Base-by-base conservation (phyloP, 1,140 invertebrate genomes). In the Habropoda laboriosa region DNA sequence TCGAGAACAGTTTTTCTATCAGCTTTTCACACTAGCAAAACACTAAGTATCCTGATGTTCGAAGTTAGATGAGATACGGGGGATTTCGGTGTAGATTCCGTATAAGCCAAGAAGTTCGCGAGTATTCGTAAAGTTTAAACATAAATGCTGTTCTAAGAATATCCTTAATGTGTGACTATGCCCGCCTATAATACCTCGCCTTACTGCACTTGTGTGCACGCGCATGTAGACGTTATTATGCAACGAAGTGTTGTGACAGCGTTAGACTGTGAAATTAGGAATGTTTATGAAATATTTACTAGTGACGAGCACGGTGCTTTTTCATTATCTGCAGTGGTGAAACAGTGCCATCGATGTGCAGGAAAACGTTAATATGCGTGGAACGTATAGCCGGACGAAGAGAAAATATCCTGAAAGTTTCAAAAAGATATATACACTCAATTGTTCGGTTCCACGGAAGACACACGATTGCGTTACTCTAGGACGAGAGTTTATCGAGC, bases 241-340 rank as follows among this genome's bases (percentile, higher is more conserved):
- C 38, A 61, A 60, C 42, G 32, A 30, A 64, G 66, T 80, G 75
- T 75, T 71, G 78, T 80, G 71, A 80, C 71, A 57, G 67, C 35
- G 64, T 80, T 80, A 80, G 70, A 63, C 16, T 63, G 70, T 38
- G 47, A 49, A 70, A 82, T 55, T 70, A 55, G 67, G 75, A 42
- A 30, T 18, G 42, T 18, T 79, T 82, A 35, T 66, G 67, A 82
- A 82, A 82, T 42, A 72, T 51, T 79, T 60, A 67, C 45, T 21
- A 35, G 13, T 72, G 72, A 81, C 75, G 42, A 45, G 24, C 2
- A 27, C n/a, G n/a, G n/a, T n/a, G n/a, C n/a, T n/a, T n/a, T n/a
- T n/a, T n/a, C n/a, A n/a, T n/a, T n/a, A n/a, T n/a, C n/a, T n/a
- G n/a, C n/a, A n/a, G n/a, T n/a, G n/a, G n/a, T n/a, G n/a, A n/a